Evolutionary conservation across 2,888 invertebrate species (phyloP), one percentile per base, ranked within the genome.

Genomic region (Apeira syringaria): DNA sequence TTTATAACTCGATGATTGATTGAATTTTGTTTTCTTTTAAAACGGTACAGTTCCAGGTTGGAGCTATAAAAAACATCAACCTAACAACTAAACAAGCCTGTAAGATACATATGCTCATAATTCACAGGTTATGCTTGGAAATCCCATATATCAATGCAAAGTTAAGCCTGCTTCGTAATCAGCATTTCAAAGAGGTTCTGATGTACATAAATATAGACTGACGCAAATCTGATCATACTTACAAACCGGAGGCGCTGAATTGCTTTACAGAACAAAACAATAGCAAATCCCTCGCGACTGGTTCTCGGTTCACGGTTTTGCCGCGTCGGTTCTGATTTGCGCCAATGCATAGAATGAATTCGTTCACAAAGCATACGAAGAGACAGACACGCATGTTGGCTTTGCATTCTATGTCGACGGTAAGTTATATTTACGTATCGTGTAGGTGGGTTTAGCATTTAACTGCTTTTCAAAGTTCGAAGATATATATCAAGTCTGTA

Each of bases 181-280:
- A 70, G 67, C 60, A 64, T 68, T 68, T 67, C 61, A 64, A 69
- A 59, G 64, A 59, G 68, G 39, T 61, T 63, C 61, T 53, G 67
- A 73, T 73, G 63, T 70, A 74, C 75, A 77, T 79, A 80, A 78
- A 81, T 79, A 46, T 46, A 35, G 35, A 45, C 35, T 40, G 39
- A 11, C 31, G 45, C 45, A 46, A 32, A 40, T 17, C 2, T 7
- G 27, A 35, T 33, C 9, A 29, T 3, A 20, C 38, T 12, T 15
- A n/a, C 8, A 25, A 3, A 29, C 15, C 2, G 9, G 5, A 9
- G 24, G 24, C 24, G 8, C 5, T 4, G 20, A 8, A 24, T 3
- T 8, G 9, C 9, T 9, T 9, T 20, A 15, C 20, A 5, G 5
- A 20, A 7, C 7, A 20, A 20, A 20, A 20, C 20, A 20, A 20